phyloP scores from a whole-genome alignment of 2,113 vertebrate species.

The Gulo gulo region DNA sequence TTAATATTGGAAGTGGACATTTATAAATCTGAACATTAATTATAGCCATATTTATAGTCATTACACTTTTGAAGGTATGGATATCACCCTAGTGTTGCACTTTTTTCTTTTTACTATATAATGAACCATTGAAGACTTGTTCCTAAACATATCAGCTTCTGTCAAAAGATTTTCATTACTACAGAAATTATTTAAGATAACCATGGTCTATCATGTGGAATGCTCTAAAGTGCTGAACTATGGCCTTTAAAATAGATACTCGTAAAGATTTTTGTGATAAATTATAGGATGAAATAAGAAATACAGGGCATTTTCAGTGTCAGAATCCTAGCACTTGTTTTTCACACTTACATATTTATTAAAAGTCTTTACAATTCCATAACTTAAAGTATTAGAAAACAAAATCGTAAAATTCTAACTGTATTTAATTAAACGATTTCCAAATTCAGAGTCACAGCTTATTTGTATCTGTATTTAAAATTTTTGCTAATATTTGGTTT shows the following conservation, averaged over 20 bases:
- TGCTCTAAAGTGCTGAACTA: constrained; percentile 64
- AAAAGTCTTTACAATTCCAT: neutral
- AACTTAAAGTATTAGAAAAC: neutral
- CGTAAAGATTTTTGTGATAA: constrained; percentile 12
- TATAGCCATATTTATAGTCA: constrained; percentile 72
- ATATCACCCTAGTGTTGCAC: constrained; percentile 64
- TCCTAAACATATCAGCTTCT: constrained; percentile 69
- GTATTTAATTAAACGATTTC: neutral
- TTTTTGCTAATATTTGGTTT: neutral
- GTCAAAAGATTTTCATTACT: constrained; percentile 75
- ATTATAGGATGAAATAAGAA: neutral
- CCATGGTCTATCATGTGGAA: constrained; percentile 30
- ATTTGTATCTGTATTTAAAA: neutral
- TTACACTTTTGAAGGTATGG: constrained; percentile 65
- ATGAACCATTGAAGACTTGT: constrained; percentile 64
- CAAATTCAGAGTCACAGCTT: neutral
- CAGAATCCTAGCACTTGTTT: neutral
- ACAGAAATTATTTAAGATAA: constrained; percentile 65
- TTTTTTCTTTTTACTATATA: constrained; percentile 69
- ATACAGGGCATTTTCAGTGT: neutral
- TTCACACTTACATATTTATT: neutral
- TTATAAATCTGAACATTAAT: constrained; percentile 66
- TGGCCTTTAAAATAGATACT: constrained; percentile 51
- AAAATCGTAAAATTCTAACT: neutral
- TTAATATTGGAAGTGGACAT: constrained; percentile 42